Percentiles rank a stretch among this genome's conserved stretches.
These are phyloP conservation scores for Idaea straminata DNA, from an alignment of 2,888 invertebrate genomes.

Conservation along the genomic window DNA sequence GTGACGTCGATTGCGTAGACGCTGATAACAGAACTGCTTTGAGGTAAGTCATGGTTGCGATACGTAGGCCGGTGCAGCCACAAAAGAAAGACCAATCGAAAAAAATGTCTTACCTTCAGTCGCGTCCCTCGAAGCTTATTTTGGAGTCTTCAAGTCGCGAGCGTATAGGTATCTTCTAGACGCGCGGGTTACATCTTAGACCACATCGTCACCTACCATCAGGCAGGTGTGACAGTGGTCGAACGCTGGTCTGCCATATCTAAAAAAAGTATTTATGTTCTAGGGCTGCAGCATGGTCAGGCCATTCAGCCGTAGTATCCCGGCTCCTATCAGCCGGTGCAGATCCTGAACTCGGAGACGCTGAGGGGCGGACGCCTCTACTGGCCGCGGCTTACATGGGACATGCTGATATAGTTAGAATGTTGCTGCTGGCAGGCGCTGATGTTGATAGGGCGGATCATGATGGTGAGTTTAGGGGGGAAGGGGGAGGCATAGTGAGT, in stretches of 20 bases:
- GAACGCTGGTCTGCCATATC: too few species aligned
- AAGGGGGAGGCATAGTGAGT: too few species aligned
- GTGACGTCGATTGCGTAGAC: slow-evolving; percentile 92
- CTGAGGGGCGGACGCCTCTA: slow-evolving; percentile 94
- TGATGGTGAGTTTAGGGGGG: slow-evolving; percentile 76
- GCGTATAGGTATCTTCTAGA: too few species aligned
- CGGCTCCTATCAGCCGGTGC: slow-evolving; percentile 88
- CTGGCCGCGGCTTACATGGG: slow-evolving; percentile 98
- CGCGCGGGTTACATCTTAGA: too few species aligned
- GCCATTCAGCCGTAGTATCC: slow-evolving; percentile 91
- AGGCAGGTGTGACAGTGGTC: too few species aligned
- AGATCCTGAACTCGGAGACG: slow-evolving; percentile 90
- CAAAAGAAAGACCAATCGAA: too few species aligned
- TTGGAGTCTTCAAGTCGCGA: too few species aligned
- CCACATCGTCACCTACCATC: too few species aligned
- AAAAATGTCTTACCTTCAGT: too few species aligned
- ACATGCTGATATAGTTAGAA: slow-evolving; percentile 93
- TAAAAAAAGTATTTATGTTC: too few species aligned
- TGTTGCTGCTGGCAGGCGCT: slow-evolving; percentile 89
- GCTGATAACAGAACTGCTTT: slow-evolving; percentile 94
- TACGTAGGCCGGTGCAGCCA: too few species aligned
- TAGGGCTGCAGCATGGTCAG: slow-evolving; percentile 96
- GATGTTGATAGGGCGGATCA: slow-evolving; percentile 92
- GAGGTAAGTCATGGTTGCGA: slow-evolving; percentile 49
- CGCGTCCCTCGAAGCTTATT: too few species aligned